Percentiles rank a stretch among this genome's conserved stretches.
phyloP scores from a whole-genome alignment of 1,140 invertebrate species.

The Drosophila mayri region DNA sequence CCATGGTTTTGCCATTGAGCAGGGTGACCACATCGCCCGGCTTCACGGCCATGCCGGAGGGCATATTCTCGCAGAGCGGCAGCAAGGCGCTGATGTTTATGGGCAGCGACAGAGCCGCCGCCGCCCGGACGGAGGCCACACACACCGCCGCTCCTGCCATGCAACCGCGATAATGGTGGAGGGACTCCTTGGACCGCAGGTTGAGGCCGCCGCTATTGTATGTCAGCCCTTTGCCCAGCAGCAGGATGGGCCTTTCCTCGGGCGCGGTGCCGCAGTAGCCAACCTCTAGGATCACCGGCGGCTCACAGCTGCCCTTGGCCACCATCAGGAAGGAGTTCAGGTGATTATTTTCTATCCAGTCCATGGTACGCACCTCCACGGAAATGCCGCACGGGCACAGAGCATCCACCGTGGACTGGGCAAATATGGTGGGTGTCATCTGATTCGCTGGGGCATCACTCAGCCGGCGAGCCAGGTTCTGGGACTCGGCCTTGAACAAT shows the following conservation, averaged over 20 bases:
- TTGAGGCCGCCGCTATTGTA: conserved; percentile 91
- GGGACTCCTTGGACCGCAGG: conserved; percentile 90
- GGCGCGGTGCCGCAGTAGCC: conserved; percentile 74
- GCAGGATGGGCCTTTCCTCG: conserved; percentile 73
- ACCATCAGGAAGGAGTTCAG: conserved; percentile 90
- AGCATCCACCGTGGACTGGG: conserved; percentile 87
- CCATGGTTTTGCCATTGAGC: conserved; percentile 94
- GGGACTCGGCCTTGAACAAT: conserved; percentile 90
- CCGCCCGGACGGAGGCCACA: conserved; percentile 72
- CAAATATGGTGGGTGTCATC: conserved; percentile 94
- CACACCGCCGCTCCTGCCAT: conserved; percentile 87
- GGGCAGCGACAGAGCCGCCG: conserved; percentile 71
- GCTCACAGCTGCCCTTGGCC: conserved; percentile 90
- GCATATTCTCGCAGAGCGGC: conserved; percentile 94
- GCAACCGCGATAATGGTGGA: conserved; percentile 95
- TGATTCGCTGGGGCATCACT: conserved; percentile 94
- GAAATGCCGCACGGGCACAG: conserved; percentile 87
- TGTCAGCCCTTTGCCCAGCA: conserved; percentile 75
- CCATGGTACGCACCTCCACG: conserved; percentile 89
- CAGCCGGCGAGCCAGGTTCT: conserved; percentile 92
- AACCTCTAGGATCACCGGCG: conserved; percentile 84
- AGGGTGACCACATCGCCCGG: conserved; percentile 94
- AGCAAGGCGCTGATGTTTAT: conserved; percentile 69
- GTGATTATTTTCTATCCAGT: conserved; percentile 76
- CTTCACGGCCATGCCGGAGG: conserved; percentile 92